A percentile compares a stretch with the other conserved stretches of the same genome.
Conservation (phyloP, 2,113 vertebrate species). For the Leptocoma aspasia region DNA sequence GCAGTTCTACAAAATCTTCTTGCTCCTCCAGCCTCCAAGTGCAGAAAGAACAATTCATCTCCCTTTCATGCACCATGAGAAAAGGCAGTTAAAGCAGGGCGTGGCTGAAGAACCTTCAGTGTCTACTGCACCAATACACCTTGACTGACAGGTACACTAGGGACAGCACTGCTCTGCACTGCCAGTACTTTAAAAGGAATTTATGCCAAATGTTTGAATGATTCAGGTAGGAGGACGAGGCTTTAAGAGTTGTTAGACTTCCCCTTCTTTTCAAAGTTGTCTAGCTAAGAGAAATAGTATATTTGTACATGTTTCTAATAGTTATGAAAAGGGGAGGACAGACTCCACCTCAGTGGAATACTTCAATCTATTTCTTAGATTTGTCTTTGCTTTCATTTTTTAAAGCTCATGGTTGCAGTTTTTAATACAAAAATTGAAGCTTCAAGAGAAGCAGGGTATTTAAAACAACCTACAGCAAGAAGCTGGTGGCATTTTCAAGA, state of each 20-base stretch:
- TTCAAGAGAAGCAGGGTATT: conserved; percentile 41
- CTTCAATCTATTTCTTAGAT: conserved; percentile 43
- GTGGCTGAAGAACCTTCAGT: background rate
- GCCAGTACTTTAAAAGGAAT: background rate
- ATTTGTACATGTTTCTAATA: background rate
- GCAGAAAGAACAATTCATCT: background rate
- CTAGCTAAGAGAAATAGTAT: background rate
- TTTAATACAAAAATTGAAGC: conserved; percentile 20
- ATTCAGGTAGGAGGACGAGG: background rate
- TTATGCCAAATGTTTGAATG: background rate
- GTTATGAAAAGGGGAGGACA: background rate
- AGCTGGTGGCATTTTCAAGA: background rate
- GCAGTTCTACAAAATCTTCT: background rate
- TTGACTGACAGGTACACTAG: background rate
- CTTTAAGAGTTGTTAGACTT: background rate
- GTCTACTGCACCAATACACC: background rate
- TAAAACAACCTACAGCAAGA: background rate
- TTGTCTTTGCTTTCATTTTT: conserved; percentile 56
- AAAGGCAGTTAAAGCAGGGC: background rate
- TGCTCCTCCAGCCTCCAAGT: background rate
- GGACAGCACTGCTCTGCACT: background rate
- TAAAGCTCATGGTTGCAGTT: conserved; percentile 22
- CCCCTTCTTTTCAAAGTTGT: background rate
- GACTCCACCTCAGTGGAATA: background rate
- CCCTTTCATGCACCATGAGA: background rate